Evolutionary conservation across 2,888 invertebrate species (phyloP), one percentile per base, ranked within the genome.

Genomic region (Caenorhabditis wallacei): DNA sequence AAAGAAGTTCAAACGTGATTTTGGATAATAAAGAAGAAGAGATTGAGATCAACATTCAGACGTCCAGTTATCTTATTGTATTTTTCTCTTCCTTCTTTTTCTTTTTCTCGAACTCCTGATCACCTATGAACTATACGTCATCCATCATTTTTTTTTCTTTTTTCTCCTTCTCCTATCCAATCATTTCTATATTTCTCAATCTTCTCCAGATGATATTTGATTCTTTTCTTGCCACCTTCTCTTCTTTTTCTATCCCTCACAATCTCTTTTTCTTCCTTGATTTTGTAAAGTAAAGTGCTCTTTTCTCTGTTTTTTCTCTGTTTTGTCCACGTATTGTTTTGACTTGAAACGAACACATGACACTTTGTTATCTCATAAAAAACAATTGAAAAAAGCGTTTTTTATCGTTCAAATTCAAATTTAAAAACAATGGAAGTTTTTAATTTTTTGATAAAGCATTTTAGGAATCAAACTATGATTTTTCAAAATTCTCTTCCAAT

Each of bases 251-350:
- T 56, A 35, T 20, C 30, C 30, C 30, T 30, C 30, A n/a, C n/a
- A n/a, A n/a, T n/a, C n/a, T n/a, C 43, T 10, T 26, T 35, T 51
- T 59, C 26, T 40, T 43, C 63, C 20, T 11, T 46, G 46, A 30
- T 51, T 66, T 66, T 66, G 51, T 66, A 53, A 51, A 53, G 66
- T 66, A 37, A 66, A 66, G 37, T 53, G 66, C 56, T 59, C 68
- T 59, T 54, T 35, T 64, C 37, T 56, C 22, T 43, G 46, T 75
- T 24, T 18, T 46, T 46, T 54, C 26, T 22, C 26, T 43, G 26
- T 56, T 35, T 3, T 63, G 66, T 48, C 66, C 53, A 53, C 66
- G 37, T 51, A 53, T 66, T 66, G 53, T 66, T 66, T 66, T 66
- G 35, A 22, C 13, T 51, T 46, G 48, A 48, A 43, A 35, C 57